A percentile compares a stretch with the other conserved stretches of the same genome.
Evolutionary conservation across 2,113 vertebrate species (phyloP).

Genomic region (Hystrix brachyura): DNA sequence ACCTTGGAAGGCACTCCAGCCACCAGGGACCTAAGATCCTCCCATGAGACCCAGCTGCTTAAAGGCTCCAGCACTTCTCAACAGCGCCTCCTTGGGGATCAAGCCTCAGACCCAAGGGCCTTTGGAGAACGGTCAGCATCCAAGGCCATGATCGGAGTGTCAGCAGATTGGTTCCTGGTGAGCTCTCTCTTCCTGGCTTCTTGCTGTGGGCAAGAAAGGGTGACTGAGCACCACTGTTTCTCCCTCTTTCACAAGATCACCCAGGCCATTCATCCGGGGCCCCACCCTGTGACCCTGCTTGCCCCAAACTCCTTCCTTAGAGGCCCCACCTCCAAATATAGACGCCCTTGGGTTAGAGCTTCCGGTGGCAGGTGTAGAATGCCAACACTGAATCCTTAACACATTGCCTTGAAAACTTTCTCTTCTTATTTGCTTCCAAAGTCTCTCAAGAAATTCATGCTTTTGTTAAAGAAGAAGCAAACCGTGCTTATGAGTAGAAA

Average conservation of each 20-base stretch:
- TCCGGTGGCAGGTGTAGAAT: not conserved
- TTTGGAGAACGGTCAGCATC: not conserved
- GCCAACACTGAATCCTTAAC: not conserved
- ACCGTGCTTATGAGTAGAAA: not conserved
- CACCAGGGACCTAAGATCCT: not conserved
- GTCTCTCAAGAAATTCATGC: not conserved
- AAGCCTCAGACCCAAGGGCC: not conserved
- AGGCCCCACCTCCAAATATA: not conserved
- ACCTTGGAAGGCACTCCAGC: not conserved
- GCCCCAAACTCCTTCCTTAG: not conserved
- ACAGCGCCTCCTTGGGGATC: not conserved
- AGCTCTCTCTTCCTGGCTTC: not conserved
- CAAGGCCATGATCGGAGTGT: not conserved
- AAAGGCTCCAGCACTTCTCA: not conserved
- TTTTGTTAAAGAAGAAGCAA: not conserved
- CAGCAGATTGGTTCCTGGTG: not conserved
- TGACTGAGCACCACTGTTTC: not conserved
- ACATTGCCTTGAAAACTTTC: not conserved
- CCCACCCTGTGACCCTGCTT: not conserved
- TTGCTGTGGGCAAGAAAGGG: not conserved
- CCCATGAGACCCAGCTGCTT: not conserved
- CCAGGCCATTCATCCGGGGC: not conserved
- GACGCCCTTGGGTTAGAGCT: not conserved
- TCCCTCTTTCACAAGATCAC: not conserved
- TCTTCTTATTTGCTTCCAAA: not conserved